Conservation (phyloP, 2,113 vertebrate species). For the Erythrolamprus reginae region DNA sequence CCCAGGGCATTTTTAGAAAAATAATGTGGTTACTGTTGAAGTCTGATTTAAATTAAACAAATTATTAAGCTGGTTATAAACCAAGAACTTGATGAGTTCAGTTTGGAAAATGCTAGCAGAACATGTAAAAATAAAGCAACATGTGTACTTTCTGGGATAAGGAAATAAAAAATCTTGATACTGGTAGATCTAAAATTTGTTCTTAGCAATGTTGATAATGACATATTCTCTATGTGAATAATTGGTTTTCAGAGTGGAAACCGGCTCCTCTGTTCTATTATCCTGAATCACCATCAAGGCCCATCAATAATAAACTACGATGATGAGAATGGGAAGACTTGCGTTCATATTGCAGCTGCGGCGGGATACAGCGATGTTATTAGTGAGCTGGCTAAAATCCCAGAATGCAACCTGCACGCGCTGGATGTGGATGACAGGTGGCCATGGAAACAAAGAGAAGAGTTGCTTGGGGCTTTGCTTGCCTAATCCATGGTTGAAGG, state of each 20-base stretch:
- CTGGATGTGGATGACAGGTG: conserved; percentile 88
- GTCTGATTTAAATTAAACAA: neutral
- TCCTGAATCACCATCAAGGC: conserved; percentile 79
- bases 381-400: conserved; percentile 76
- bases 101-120: neutral
- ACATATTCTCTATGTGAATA: conserved; percentile 15
- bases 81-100: neutral
- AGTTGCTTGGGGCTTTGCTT: conserved; percentile 29
- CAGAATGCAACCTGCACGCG: conserved; percentile 85
- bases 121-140: neutral
- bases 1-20: neutral
- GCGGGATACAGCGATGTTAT: conserved; percentile 84
- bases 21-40: neutral
- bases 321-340: conserved; percentile 85
- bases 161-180: too few relatives aligned
- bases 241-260: conserved; percentile 77
- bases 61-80: neutral
- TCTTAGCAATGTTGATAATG: conserved; percentile 10
- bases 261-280: conserved; percentile 77
- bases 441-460: conserved; percentile 51
- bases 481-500: conserved; percentile 34
- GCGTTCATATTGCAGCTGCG: conserved; percentile 79
- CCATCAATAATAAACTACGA: conserved; percentile 84
- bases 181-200: too few relatives aligned
- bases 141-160: neutral